phyloP scores from a whole-genome alignment of 2,797 vertebrate genomes.

The Myotis pilosus region DNA sequence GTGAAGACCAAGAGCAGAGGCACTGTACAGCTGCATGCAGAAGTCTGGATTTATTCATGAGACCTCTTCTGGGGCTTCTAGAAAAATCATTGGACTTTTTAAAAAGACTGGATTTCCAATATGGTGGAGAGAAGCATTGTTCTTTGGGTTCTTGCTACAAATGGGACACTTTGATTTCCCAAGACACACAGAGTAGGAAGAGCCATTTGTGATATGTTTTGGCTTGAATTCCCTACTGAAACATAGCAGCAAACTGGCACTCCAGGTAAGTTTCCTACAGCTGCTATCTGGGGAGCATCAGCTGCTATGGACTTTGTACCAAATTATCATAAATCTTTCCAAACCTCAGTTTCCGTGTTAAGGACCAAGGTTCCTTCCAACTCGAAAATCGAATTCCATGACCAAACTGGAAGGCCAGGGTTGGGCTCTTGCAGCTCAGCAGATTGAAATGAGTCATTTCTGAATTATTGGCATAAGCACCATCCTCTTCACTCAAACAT shows the following conservation, averaged over 20 bases:
- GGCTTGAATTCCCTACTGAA: background rate
- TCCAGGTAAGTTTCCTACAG: background rate
- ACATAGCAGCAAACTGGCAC: background rate
- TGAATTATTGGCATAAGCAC: background rate
- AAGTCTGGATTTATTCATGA: background rate
- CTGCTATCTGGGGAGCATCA: background rate
- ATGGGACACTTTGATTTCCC: background rate
- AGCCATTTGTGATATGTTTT: background rate
- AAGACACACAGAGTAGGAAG: background rate
- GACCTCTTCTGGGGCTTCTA: background rate
- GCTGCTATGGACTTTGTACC: background rate
- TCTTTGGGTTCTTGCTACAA: background rate
- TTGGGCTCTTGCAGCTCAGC: background rate
- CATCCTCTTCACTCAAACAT: background rate
- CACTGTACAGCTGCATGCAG: background rate
- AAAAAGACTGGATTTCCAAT: background rate
- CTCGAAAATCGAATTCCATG: background rate
- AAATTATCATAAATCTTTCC: background rate
- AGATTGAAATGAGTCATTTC: conserved; percentile 33
- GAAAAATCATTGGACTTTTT: background rate
- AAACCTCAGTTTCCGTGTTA: background rate
- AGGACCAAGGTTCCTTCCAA: background rate
- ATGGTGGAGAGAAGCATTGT: background rate
- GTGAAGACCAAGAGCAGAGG: background rate
- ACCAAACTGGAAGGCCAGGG: background rate